Conservation (phyloP, 1,140 invertebrate genomes). For the Lucilia sericata region DNA sequence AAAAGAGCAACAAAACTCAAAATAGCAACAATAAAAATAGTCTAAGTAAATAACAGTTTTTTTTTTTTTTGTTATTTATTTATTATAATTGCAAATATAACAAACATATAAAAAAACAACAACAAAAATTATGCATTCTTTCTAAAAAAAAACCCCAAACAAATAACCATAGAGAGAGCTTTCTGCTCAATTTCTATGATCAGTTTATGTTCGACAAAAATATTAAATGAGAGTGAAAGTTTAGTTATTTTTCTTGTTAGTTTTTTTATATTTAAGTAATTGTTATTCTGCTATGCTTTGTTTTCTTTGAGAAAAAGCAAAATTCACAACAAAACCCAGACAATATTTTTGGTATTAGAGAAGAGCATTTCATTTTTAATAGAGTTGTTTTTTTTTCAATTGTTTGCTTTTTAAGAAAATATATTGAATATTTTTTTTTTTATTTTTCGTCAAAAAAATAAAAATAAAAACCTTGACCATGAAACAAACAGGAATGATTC, state of each 20-base stretch:
- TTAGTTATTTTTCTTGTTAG: neutral
- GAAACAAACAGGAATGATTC: slow-evolving; percentile 42
- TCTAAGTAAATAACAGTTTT: neutral
- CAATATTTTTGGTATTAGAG: too few relatives aligned
- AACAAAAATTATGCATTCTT: slow-evolving; percentile 10
- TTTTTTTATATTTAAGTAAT: neutral
- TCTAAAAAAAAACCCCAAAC: neutral
- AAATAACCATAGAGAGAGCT: neutral
- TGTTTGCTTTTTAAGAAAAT: neutral
- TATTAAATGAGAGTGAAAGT: neutral
- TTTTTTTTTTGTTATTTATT: neutral
- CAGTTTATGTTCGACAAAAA: neutral
- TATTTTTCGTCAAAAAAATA: neutral
- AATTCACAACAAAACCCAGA: neutral
- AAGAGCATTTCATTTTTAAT: neutral
- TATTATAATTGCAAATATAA: neutral
- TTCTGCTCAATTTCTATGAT: neutral
- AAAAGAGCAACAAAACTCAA: neutral
- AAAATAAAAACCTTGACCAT: slow-evolving; percentile 42
- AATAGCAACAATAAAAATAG: neutral
- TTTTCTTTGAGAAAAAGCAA: neutral
- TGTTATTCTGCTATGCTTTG: neutral
- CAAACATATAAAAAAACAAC: neutral
- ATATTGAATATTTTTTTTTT: too few relatives aligned
- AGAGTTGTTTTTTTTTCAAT: neutral